Base-by-base conservation (phyloP, 2,888 invertebrate genomes). In the Melinopterus prodromus region DNA sequence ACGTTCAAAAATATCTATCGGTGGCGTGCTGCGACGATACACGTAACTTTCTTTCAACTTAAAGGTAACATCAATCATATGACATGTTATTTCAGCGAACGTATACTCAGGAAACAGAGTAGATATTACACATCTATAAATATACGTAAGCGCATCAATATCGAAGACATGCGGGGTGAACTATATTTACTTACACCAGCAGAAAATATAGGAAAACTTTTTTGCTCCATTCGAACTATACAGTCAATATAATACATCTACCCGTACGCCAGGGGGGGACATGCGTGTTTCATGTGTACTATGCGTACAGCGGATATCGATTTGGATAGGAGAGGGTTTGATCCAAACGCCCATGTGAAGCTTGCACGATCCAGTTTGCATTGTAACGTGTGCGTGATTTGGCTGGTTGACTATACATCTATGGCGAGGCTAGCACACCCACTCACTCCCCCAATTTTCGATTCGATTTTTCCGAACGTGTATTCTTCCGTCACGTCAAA, bases 211-310 rank as follows among this genome's bases (percentile, higher is more conserved):
- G 53, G 53, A 53, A 53, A 53, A 53, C 53, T 53, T 53, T 53
- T 53, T 53, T 12, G 5, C 53, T 53, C 53, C 53, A 7, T 53
- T 26, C 26, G 26, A 26, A 26, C 26, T 26, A 26, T 53, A 53
- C 12, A 53, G 53, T 53, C 53, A 53, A 53, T 53, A 53, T 53
- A 53, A 53, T 12, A 53, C 12, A 53, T 53, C 53, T 12, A 53
- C 12, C 53, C 53, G 12, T 53, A 9, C 5, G 9, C 53, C 9
- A 53, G 12, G 53, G 53, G 53, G 84, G 84, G 84, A 85, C 86
- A 86, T 86, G 86, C 86, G 86, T 86, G 85, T 82, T 84, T 85
- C 84, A 85, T 85, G 84, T 84, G 82, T 83, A 83, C 83, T 86
- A 84, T 86, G 79, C 79, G 79, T 82, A 78, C 79, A 85, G 84